Evolutionary conservation across 1,140 invertebrate genomes (phyloP).

Genomic region (Mesaphorura yosii): DNA sequence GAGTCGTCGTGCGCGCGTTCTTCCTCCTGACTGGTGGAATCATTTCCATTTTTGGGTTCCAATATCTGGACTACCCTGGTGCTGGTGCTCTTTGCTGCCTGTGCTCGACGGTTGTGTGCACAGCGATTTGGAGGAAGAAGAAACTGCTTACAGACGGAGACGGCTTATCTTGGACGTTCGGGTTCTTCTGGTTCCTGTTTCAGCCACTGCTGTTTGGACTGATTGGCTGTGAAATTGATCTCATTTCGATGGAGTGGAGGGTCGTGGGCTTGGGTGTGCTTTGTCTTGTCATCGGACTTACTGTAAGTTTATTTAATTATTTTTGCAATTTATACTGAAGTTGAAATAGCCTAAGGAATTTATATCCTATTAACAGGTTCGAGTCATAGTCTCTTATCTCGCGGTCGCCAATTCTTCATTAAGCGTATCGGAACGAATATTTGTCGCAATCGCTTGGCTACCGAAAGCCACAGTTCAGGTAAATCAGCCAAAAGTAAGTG

Average conservation of each 20-base stretch:
- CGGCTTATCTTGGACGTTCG: conserved; percentile 14
- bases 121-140: conserved; percentile 35
- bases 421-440: conserved; percentile 39
- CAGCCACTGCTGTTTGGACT: conserved; percentile 29
- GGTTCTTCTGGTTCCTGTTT: conserved; percentile 23
- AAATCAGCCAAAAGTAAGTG: background rate
- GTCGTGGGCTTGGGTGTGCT: conserved; percentile 4
- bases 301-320: conserved; percentile 7
- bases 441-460: conserved; percentile 43
- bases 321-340: background rate
- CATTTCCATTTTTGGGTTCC: conserved; percentile 23
- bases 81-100: conserved; percentile 39
- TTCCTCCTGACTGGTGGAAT: conserved; percentile 15
- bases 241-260: conserved; percentile 2
- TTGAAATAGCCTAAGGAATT: background rate
- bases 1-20: background rate
- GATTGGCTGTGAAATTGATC: conserved; percentile 27
- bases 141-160: conserved; percentile 6
- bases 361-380: conserved; percentile 26
- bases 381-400: conserved; percentile 39
- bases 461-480: conserved; percentile 43
- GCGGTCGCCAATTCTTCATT: conserved; percentile 42
- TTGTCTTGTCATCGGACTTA: conserved; percentile 10
- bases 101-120: conserved; percentile 38
- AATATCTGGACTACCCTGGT: conserved; percentile 32